phyloP scores from a whole-genome alignment of 2,113 vertebrate genomes.

The Xiphophorus couchianus region DNA sequence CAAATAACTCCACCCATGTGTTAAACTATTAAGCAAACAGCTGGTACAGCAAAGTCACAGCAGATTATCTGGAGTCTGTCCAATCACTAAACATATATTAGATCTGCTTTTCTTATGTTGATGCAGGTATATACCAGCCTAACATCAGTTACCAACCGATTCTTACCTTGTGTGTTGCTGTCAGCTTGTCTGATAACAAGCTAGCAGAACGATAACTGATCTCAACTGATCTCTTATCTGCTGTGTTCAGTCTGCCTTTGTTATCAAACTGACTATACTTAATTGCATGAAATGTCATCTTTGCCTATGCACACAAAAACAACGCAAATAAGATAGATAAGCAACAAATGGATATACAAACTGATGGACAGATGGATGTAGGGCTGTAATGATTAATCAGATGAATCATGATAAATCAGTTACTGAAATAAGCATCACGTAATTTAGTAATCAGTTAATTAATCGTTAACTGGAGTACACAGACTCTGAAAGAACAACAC shows the following conservation, averaged over 20 bases:
- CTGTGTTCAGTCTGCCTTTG: not conserved
- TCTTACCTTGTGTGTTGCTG: not conserved
- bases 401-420: too few relatives aligned
- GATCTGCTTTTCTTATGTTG: constrained; percentile 12
- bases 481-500: too few relatives aligned
- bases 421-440: too few relatives aligned
- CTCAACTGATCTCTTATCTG: not conserved
- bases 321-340: not conserved
- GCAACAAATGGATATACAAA: too few relatives aligned
- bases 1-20: constrained; percentile 50
- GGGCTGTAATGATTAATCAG: too few relatives aligned
- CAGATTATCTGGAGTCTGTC: not conserved
- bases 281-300: not conserved
- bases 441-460: too few relatives aligned
- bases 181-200: not conserved
- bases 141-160: not conserved
- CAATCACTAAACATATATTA: constrained; percentile 5
- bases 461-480: too few relatives aligned
- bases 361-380: too few relatives aligned
- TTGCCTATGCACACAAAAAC: not conserved
- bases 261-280: too few relatives aligned
- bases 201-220: not conserved
- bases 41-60: constrained; percentile 1
- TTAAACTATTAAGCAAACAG: constrained; percentile 14
- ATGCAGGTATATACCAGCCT: not conserved